Evolutionary conservation across 2,113 vertebrate species (phyloP), one percentile per base, ranked within the genome.

Genomic region (Eolophus roseicapilla): DNA sequence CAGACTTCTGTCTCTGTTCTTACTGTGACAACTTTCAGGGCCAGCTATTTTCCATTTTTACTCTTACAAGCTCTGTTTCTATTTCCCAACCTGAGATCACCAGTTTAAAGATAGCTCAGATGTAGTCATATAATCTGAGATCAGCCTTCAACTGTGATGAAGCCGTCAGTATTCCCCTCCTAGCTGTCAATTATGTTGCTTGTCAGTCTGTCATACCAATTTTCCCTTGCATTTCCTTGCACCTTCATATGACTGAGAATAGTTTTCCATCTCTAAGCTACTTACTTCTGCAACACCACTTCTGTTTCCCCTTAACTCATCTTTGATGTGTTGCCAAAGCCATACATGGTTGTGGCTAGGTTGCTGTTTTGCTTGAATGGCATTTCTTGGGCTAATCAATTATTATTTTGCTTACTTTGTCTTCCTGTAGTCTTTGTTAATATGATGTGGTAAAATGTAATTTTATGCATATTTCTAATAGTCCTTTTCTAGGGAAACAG

Each of bases 61-160:
- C 88, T 94, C 68, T 73, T 69, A 65, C 82, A 86, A 90, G 85
- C 64, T 85, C 59, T 78, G 71, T 80, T 94, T 88, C 76, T 91
- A 33, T 88, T 95, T 93, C 91, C 74, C 74, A 84, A 25, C 47
- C 73, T 71, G 82, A 88, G 64, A 70, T 81, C 80, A 69, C 52
- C 71, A 68, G 60, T 91, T 84, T 95, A 93, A 93, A 93, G 91
- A 84, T 68, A 97, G 73, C 50, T 64, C 43, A 43, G 81, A 89
- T 37, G 44, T 37, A 70, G 59, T 79, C 77, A 47, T 11, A 77
- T 4, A 2, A 80, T 88, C 81, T 60, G 39, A 93, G 77, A 88
- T 57, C 50, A 92, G 71, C 60, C 80, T 78, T 78, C 37, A 53
- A 88, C 85, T 83, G 53, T 63, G 83, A 37, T 0, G 17, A 86